Base-by-base conservation (phyloP, 2,888 invertebrate species). In the Diplolepis rosae region DNA sequence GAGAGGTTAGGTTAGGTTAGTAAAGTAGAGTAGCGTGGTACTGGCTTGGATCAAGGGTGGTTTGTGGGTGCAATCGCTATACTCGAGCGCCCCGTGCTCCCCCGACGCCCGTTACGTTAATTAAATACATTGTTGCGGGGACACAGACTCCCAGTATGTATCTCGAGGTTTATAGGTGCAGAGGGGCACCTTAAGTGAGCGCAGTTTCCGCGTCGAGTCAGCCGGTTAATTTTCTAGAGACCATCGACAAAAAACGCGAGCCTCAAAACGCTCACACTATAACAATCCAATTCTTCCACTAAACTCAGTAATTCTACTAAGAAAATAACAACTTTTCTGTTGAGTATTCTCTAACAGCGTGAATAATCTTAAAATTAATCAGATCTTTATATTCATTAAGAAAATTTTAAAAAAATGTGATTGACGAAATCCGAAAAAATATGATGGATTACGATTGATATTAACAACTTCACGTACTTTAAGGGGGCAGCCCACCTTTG, bases 51-150 rank as follows among this genome's bases (percentile, higher is more conserved):
- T 82, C 78, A 77, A 79, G 82, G 83, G 83, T 82, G 84, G 84
- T 84, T 85, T 85, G 85, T 77, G 87, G 87, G 85, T 85, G 86
- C 87, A 86, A 88, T 88, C 84, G 86, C 82, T 83, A n/a, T n/a
- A 82, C 83, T 80, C 80, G 80, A 79, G 78, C 79, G 77, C 82
- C 80, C 77, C 80, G 80, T 79, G 77, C 83, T 87, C 88, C 87
- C 88, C 81, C 79, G 87, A 82, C 80, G 86, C 83, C 84, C 85
- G 77, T 74, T 71, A 74, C 76, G 76, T 77, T 77, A 77, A 77
- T 77, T 70, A 70, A 70, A 66, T 70, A 70, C 70, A 70, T 66
- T 66, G 70, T 70, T 66, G 66, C 54, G 70, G 89, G 88, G 88
- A 89, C 88, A 86, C 82, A 79, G 83, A 83, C 83, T 83, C 79